Percentiles rank a stretch among this genome's conserved stretches.
These are phyloP conservation scores for Tinamus major DNA, from an alignment of 2,797 vertebrate genomes.

Conservation along the genomic window DNA sequence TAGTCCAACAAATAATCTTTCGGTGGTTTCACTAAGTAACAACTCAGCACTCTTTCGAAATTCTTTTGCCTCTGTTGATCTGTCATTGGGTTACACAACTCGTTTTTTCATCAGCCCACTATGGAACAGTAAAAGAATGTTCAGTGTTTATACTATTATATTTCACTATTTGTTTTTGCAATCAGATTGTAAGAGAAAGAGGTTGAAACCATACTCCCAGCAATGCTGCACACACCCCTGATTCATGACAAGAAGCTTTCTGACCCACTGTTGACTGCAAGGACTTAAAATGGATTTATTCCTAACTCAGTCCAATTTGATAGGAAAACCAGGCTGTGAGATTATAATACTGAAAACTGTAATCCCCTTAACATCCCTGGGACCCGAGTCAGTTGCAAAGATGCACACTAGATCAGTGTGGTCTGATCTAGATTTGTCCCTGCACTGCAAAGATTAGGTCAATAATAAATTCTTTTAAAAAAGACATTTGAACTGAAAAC, in stretches of 20 bases:
- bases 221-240: background rate
- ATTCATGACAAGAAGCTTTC: background rate
- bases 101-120: constrained; percentile 19
- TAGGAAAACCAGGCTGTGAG: background rate
- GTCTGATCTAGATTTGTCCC: background rate
- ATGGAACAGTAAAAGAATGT: constrained; percentile 30
- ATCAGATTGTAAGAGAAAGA: background rate
- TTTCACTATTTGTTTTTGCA: constrained; percentile 45
- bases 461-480: background rate
- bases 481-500: background rate
- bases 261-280: background rate
- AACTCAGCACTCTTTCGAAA: background rate
- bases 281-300: background rate
- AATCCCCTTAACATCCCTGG: background rate
- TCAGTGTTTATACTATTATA: constrained; percentile 25
- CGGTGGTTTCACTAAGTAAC: constrained; percentile 13
- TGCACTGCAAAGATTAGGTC: background rate
- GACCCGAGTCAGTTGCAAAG: background rate
- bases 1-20: background rate
- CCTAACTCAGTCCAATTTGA: background rate
- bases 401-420: background rate
- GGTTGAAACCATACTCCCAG: background rate
- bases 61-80: constrained; percentile 31
- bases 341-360: constrained; percentile 5
- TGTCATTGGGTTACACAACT: constrained; percentile 26